Base-by-base conservation (phyloP, 2,113 vertebrate genomes). In the Mesitornis unicolor region DNA sequence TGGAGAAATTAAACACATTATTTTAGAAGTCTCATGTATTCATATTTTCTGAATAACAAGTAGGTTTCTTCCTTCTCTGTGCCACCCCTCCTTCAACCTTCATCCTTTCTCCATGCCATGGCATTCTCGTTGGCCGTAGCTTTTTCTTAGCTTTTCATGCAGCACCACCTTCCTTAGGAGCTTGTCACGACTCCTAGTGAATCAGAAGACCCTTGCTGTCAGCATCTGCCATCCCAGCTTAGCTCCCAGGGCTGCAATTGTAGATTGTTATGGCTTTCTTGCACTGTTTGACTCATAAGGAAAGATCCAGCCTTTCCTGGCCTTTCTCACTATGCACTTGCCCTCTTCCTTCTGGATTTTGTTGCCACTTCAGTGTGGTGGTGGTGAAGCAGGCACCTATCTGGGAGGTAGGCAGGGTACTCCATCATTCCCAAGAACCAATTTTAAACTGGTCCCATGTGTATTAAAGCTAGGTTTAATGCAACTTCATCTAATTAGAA, bases 111-210 rank as follows among this genome's bases (percentile, higher is more conserved):
- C 56, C 33, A 38, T 15, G 25, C 12, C n/a, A 14, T 5, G 5
- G 24, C 9, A 56, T 16, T 51, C 28, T 22, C 1, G 0, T 13
- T 2, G 1, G 38, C 26, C 24, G 77, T 17, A 16, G 7, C 14
- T 71, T 87, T 61, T 35, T 57, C 31, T 54, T 18, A 16, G 7
- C 6, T 70, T 9, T 61, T 9, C 4, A 7, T 5, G 10, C 22
- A 45, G 35, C 22, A 77, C 6, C 65, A 85, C 29, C 35, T 47
- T 73, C 45, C 31, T 64, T 40, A 57, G 15, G 45, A 61, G 11
- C 16, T n/a, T 54, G 35, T 35, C 4, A 2, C 33, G 20, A 53
- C 54, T 31, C 7, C 22, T 29, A 36, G 16, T 12, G 18, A 59
- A 50, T n/a, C 33, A 43, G 11, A 71, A 67, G 13, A 6, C 29